Base-by-base conservation (phyloP, 2,888 invertebrate genomes). In the Plusia festucae region DNA sequence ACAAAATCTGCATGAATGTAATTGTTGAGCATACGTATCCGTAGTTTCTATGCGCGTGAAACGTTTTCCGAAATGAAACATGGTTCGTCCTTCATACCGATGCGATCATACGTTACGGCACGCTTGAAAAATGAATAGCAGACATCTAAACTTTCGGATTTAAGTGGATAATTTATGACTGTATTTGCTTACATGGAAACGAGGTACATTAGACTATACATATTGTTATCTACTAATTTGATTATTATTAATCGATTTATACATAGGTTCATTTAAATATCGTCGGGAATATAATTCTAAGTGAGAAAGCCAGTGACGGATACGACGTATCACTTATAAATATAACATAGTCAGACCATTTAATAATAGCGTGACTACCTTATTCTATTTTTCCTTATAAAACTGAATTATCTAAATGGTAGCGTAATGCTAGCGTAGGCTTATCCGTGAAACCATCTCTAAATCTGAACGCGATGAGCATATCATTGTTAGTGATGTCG, bases 401-500 rank as follows among this genome's bases (percentile, higher is more conserved):
- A 75, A 53, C 71, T 18, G 49, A 40, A 68, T 65, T 49, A 71
- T 67, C 46, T 76, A 62, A 76, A 71, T 73, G 56, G 59, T 52
- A 62, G 30, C 72, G 62, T 65, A 56, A 51, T 49, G 16, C 51
- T n/a, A 60, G 73, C 54, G 64, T 73, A 76, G 77, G 68, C 57
- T 68, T 73, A 72, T 74, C 77, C 73, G 65, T 77, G 73, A 68
- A 73, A 65, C 68, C 53, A 75, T 77, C 68, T 73, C 73, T 79
- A 60, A 80, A 64, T 73, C 63, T 67, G 59, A 70, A 78, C 76
- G 72, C 68, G 68, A 62, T 63, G 65, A 76, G 68, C 61, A 74
- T 74, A 67, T 68, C 64, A 68, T 78, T 72, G 68, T 65, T 66
- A 82, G 66, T 77, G 70, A 62, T 77, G 79, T 72, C 76, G 79